Conservation (phyloP, 2,888 invertebrate genomes). For the Apamea sordens region DNA sequence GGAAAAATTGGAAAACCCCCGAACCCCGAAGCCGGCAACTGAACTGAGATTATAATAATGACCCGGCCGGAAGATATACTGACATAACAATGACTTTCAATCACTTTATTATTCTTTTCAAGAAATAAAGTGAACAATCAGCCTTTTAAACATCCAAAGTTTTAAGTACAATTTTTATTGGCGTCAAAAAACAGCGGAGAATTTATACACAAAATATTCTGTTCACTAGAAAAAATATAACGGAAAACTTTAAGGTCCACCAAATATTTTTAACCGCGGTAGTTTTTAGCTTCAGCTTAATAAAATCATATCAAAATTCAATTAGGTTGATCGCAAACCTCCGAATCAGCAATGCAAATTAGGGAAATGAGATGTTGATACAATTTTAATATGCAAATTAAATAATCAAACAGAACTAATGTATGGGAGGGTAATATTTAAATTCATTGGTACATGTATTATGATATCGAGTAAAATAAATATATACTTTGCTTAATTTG, state of each 20-base stretch:
- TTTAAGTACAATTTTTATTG: neutral
- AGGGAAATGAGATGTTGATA: conserved; percentile 75
- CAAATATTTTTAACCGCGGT: conserved; percentile 4
- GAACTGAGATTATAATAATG: neutral
- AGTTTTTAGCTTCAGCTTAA: conserved; percentile 39
- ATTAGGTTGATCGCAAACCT: conserved; percentile 72
- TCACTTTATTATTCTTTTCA: neutral
- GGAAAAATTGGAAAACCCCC: neutral
- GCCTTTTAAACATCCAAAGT: neutral
- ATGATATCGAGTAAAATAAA: conserved; percentile 32
- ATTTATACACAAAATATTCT: neutral
- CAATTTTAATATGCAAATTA: conserved; percentile 67
- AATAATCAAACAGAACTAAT: conserved; percentile 53
- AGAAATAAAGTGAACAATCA: neutral
- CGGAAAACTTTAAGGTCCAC: neutral
- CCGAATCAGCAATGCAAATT: conserved; percentile 77
- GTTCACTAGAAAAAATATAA: neutral
- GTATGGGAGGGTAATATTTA: conserved; percentile 31
- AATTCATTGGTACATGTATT: conserved; percentile 32
- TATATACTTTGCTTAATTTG: conserved; percentile 12
- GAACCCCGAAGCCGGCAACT: neutral
- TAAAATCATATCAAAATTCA: conserved; percentile 72
- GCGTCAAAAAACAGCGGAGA: neutral
- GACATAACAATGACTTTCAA: neutral
- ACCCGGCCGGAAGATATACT: neutral